phyloP scores from a whole-genome alignment of 1,140 invertebrate genomes.

The Elysia chlorotica region DNA sequence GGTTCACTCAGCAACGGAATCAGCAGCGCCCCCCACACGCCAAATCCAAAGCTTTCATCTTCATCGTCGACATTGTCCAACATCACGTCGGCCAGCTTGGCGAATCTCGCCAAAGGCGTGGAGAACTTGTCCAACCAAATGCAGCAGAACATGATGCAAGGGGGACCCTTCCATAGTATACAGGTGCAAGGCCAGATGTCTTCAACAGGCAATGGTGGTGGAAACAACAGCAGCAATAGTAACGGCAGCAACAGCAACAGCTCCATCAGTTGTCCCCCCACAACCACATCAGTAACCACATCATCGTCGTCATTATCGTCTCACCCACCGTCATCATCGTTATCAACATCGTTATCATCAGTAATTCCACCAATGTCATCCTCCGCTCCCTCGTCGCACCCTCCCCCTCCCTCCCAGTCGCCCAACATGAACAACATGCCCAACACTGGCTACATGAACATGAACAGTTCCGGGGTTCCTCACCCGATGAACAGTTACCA shows the following conservation, averaged over 20 bases:
- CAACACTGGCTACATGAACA: slow-evolving; percentile 66
- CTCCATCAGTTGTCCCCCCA: too few relatives aligned
- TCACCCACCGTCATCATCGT: too few relatives aligned
- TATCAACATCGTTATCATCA: too few relatives aligned
- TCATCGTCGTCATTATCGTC: too few relatives aligned
- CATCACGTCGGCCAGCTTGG: slow-evolving; percentile 60
- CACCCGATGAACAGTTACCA: slow-evolving; percentile 28
- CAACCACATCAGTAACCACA: slow-evolving; percentile 16
- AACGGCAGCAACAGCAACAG: too few relatives aligned
- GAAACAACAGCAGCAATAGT: slow-evolving; percentile 24
- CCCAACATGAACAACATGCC: slow-evolving; percentile 66
- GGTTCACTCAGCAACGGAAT: slow-evolving; percentile 23
- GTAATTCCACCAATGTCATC: too few relatives aligned
- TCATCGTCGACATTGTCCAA: slow-evolving; percentile 51
- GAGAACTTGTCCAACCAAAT: slow-evolving; percentile 61
- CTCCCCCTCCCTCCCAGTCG: too few relatives aligned
- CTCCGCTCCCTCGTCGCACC: too few relatives aligned
- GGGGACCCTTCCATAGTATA: slow-evolving; percentile 61
- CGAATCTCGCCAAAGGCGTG: slow-evolving; percentile 61
- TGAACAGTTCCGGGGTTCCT: too few relatives aligned
- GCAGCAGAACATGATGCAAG: slow-evolving; percentile 62
- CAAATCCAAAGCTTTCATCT: slow-evolving; percentile 29
- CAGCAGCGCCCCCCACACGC: slow-evolving; percentile 33
- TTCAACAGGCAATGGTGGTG: slow-evolving; percentile 11
- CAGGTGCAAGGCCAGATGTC: slow-evolving; percentile 54